Evolutionary conservation across 2,888 invertebrate genomes (phyloP).

Genomic region (Odontocolon sp.): DNA sequence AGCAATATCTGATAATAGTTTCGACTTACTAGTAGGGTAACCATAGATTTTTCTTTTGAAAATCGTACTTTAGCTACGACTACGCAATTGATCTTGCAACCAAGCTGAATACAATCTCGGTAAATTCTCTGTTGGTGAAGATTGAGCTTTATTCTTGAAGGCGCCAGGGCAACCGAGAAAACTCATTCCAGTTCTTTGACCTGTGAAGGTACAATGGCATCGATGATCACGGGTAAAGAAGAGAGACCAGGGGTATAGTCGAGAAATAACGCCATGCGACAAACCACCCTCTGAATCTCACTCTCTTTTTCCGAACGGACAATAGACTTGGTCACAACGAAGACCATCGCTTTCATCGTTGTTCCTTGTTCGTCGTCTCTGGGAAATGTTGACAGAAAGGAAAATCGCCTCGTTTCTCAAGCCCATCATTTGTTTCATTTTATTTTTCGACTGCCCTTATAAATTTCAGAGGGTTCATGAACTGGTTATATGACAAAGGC

Average conservation of each 20-base stretch:
- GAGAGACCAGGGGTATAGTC: not conserved
- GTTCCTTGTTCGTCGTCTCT: not conserved
- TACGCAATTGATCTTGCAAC: not conserved
- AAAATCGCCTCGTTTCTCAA: not conserved
- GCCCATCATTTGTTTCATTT: not conserved
- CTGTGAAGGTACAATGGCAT: constrained; percentile 29
- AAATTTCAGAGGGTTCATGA: not conserved
- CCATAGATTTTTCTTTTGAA: constrained; percentile 29
- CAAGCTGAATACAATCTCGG: constrained; percentile 13
- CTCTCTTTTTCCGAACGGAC: constrained; percentile 13
- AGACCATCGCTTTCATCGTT: not conserved
- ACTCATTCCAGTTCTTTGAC: constrained; percentile 41
- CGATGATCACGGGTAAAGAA: constrained; percentile 9
- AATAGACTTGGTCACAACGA: not conserved
- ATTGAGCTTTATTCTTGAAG: constrained; percentile 9
- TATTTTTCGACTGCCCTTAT: constrained; percentile 3
- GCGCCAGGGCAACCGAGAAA: constrained; percentile 15
- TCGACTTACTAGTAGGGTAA: not conserved
- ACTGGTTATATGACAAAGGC: not conserved
- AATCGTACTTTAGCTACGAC: constrained; percentile 1
- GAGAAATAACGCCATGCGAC: constrained; percentile 24
- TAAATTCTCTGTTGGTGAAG: constrained; percentile 14
- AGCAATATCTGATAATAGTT: constrained; percentile 1
- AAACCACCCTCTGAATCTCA: not conserved
- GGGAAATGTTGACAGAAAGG: constrained; percentile 1